These are phyloP conservation scores for Melieria picta DNA, from an alignment of 2,888 invertebrate genomes.

Conservation along the genomic window DNA sequence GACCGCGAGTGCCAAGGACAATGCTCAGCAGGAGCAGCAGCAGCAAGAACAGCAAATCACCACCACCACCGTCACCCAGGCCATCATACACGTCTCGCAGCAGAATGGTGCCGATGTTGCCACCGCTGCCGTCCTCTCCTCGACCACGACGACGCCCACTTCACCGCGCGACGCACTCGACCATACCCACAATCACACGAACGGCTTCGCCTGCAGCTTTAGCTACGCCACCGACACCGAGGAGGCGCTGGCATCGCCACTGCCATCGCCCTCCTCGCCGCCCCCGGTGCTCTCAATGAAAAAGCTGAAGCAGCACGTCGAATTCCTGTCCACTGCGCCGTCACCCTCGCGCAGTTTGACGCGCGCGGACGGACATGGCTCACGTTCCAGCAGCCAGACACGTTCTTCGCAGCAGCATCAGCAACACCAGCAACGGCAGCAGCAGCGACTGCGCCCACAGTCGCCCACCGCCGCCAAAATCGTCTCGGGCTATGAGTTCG, in stretches of 20 bases:
- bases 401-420: constrained; percentile 20
- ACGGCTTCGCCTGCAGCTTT: constrained; percentile 49
- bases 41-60: constrained; percentile 21
- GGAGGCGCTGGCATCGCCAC: constrained; percentile 44
- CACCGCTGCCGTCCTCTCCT: constrained; percentile 9
- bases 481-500: constrained; percentile 79
- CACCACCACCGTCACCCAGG: constrained; percentile 26
- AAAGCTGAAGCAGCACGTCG: constrained; percentile 60
- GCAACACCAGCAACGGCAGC: constrained; percentile 31
- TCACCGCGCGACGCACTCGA: constrained; percentile 33
- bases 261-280: constrained; percentile 44
- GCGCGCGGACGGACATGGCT: not conserved
- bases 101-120: constrained; percentile 13
- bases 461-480: constrained; percentile 53
- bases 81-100: constrained; percentile 45
- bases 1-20: constrained; percentile 31
- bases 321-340: constrained; percentile 52
- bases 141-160: constrained; percentile 21
- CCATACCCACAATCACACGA: constrained; percentile 40
- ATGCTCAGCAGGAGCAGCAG: constrained; percentile 17
- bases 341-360: constrained; percentile 48
- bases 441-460: constrained; percentile 35
- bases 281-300: constrained; percentile 53
- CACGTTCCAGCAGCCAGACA: not conserved
- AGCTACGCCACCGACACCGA: constrained; percentile 50